Evolutionary conservation across 2,888 invertebrate species (phyloP), one percentile per base, ranked within the genome.

Genomic region (Leptarthrus brevirostris): DNA sequence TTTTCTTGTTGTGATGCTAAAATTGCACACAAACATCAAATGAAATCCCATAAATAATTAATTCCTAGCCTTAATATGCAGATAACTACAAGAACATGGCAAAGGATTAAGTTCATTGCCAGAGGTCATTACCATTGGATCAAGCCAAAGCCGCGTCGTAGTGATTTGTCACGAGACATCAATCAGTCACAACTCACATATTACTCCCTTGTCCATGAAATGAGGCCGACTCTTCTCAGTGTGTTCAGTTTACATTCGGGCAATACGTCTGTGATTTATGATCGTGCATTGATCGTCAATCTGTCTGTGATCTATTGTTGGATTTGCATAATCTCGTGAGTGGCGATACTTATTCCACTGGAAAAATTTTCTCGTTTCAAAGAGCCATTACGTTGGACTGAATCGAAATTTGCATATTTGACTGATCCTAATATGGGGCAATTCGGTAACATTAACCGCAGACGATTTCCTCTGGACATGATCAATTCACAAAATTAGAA

Each of bases 361-460:
- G 22, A 52, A 14, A 16, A 30, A 12, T 61, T n/a, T 61, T 18
- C 61, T 36, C 40, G 61, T 61, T 36, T 40, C 12, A 44, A 44
- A 30, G 12, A 40, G 18, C 16, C 61, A 61, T 61, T 40, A n/a
- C 16, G 36, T 30, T 36, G 22, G 61, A 12, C 40, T 20, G 34
- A 4, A 14, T 40, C 14, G 5, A n/a, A 18, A 61, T 61, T 61
- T 36, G 61, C 61, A 61, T 61, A 61, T 61, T 61, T 61, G 40
- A 61, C 20, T 61, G 61, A 40, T 61, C 61, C 61, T 61, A 61
- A 61, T 61, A 61, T 61, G 61, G 61, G 36, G 36, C 22, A 61
- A 61, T 61, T 61, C 61, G 61, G 61, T 18, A 61, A 61, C 58
- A 58, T 58, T 61, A 20, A 16, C 22, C 10, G 61, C 22, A 20